phyloP scores from a whole-genome alignment of 92 coral and sea anemone species.

The Actinernus sp. region DNA sequence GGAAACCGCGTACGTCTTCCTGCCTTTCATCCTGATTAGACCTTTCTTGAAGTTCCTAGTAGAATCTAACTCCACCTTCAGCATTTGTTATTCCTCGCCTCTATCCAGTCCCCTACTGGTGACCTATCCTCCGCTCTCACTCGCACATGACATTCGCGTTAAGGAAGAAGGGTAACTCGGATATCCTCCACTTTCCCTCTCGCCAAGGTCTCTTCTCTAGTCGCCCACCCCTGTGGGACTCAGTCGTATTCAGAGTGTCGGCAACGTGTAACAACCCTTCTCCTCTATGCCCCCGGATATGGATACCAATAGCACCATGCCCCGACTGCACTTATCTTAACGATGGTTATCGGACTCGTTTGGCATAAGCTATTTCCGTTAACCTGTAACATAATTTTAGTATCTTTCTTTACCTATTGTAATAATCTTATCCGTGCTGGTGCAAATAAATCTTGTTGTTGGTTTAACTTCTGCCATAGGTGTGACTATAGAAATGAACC shows the following conservation, averaged over 20 bases:
- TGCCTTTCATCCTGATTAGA: not conserved
- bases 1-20: not conserved
- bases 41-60: constrained; percentile 14
- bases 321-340: constrained; percentile 18
- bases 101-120: constrained; percentile 19
- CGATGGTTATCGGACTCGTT: no score
- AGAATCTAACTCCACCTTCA: not conserved
- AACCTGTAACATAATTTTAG: no score
- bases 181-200: constrained; percentile 21
- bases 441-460: no score
- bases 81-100: constrained; percentile 25
- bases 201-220: not conserved
- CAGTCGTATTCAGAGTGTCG: constrained; percentile 19
- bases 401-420: no score
- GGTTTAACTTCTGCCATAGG: constrained; percentile 7
- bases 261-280: no score
- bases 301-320: constrained; percentile 17
- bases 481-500: constrained; percentile 6
- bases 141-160: not conserved
- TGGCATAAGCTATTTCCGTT: no score
- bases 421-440: no score
- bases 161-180: constrained; percentile 22
- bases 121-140: constrained; percentile 7
- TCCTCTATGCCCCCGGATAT: no score
- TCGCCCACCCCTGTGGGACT: constrained; percentile 41